Conservation (phyloP, 2,888 invertebrate species). For the Noctua comes region DNA sequence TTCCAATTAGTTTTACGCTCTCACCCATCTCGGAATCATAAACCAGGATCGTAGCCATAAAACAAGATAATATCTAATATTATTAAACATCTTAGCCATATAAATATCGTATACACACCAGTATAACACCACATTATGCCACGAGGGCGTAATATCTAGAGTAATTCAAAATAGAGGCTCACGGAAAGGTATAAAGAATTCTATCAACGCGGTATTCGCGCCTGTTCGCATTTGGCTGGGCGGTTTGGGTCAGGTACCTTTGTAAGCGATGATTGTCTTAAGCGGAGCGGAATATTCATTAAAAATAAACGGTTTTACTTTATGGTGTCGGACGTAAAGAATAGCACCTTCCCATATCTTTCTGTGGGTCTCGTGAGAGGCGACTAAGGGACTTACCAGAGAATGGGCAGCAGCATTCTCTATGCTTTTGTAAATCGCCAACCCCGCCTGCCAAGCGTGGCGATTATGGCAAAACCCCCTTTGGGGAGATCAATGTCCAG, state of each 20-base stretch:
- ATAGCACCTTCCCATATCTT: too few relatives aligned
- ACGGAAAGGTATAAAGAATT: slow-evolving; percentile 82
- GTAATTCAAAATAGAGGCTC: slow-evolving; percentile 76
- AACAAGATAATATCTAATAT: slow-evolving; percentile 57
- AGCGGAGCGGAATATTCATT: neutral
- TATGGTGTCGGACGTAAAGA: too few relatives aligned
- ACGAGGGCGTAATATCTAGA: slow-evolving; percentile 65
- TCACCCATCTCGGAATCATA: slow-evolving; percentile 47
- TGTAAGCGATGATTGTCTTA: slow-evolving; percentile 56
- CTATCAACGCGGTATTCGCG: slow-evolving; percentile 83
- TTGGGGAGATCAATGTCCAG: too few relatives aligned
- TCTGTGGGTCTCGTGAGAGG: too few relatives aligned
- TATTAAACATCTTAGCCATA: slow-evolving; percentile 63
- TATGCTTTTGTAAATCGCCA: too few relatives aligned
- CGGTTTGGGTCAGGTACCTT: slow-evolving; percentile 58
- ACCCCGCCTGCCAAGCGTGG: too few relatives aligned
- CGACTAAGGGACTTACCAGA: too few relatives aligned
- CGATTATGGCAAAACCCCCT: too few relatives aligned
- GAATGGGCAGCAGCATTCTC: too few relatives aligned
- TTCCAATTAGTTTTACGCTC: slow-evolving; percentile 56
- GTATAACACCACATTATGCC: slow-evolving; percentile 54
- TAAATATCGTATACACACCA: slow-evolving; percentile 52
- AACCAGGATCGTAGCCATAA: slow-evolving; percentile 54
- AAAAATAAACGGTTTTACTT: neutral
- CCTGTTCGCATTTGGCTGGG: slow-evolving; percentile 78